Base-by-base conservation (phyloP, 2,113 vertebrate genomes). In the Probosciger aterrimus region DNA sequence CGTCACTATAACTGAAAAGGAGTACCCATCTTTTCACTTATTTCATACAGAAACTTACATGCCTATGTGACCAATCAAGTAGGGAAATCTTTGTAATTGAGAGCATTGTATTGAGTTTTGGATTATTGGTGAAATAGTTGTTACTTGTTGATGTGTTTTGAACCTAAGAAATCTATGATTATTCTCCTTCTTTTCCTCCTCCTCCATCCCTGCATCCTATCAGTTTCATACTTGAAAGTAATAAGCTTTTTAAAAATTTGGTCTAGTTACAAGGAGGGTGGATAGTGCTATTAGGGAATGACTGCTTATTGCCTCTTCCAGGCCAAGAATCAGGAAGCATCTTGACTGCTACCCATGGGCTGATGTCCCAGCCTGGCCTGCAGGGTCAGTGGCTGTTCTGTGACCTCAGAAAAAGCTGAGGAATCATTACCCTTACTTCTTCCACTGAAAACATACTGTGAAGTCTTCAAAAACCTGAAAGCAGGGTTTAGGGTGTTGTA, bases 361-460 rank as follows among this genome's bases (percentile, higher is more conserved):
- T 65, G 28, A 35, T n/a, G 17, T 65, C 20, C 18, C 65, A 78
- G 16, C 14, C 62, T 67, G 33, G 17, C 41, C 55, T 3, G 2
- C 33, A 55, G 62, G 7, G 33, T 67, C 25, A 67, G 12, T 57
- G 50, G 14, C 18, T 49, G 33, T 67, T 50, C 17, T 77, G 4
- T 62, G 25, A 13, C 46, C 55, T 27, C 19, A 79, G 41, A 55
- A 67, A 62, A 33, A 46, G 11, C 22, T 70, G 76, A 17, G 24
- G 6, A 65, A 47, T 43, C 0, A 0, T 19, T 79, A 18, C 24
- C 9, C 6, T 59, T 82, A 68, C 23, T 81, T 80, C 3, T 70
- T 55, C 49, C n/a, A 5, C 65, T 65, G 80, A 43, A 78, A 74
- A 49, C 14, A 15, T 44, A 43, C 37, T 63, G 13, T 57, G 37